phyloP scores from a whole-genome alignment of 1,140 invertebrate genomes.

The Melitaea cinxia region DNA sequence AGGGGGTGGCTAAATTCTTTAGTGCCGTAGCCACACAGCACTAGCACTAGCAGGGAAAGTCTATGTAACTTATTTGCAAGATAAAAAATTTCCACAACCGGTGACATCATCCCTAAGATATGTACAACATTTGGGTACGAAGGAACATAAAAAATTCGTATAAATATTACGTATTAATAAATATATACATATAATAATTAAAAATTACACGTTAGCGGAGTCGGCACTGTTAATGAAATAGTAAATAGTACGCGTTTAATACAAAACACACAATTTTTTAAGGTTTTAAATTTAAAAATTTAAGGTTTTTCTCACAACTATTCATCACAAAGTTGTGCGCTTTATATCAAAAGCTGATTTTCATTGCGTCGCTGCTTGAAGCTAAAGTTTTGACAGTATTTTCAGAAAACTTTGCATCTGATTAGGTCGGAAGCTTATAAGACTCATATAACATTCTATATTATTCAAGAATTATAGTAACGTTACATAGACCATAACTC shows the following conservation, averaged over 20 bases:
- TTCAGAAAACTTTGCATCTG: conserved; percentile 57
- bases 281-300: conserved; percentile 32
- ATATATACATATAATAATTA: too few species aligned
- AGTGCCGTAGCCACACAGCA: too few species aligned
- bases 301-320: conserved; percentile 25
- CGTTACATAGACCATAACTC: not conserved
- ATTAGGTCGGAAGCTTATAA: conserved; percentile 41
- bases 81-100: too few species aligned
- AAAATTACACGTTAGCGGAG: not conserved
- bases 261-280: not conserved
- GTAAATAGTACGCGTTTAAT: not conserved
- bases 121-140: too few species aligned
- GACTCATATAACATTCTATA: conserved; percentile 15
- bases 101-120: too few species aligned
- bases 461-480: not conserved
- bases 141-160: too few species aligned
- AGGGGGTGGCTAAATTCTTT: too few species aligned
- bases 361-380: conserved; percentile 37
- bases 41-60: too few species aligned
- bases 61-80: too few species aligned
- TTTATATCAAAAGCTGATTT: conserved; percentile 35
- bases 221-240: not conserved
- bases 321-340: conserved; percentile 25
- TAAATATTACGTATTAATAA: not conserved
- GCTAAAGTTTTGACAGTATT: conserved; percentile 62